Percentiles rank a stretch among this genome's conserved stretches.
Conservation (phyloP, 2,797 vertebrate species). For the Rhynchonycteris naso region DNA sequence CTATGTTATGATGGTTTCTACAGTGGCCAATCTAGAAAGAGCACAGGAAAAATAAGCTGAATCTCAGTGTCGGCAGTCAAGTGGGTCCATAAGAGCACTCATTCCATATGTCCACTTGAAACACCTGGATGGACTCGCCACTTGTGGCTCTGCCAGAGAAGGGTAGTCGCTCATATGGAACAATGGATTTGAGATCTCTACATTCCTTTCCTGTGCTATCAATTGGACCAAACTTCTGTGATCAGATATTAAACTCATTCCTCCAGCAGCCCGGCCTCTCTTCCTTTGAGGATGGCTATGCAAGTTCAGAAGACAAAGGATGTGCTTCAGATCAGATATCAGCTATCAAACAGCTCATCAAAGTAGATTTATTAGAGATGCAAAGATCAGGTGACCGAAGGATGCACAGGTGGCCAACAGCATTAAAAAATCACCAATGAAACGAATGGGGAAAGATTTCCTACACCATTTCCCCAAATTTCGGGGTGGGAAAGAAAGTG, state of each 20-base stretch:
- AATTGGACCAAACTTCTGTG: rapidly evolving
- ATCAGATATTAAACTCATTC: rapidly evolving
- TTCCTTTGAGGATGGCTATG: neutral
- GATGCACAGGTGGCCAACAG: rapidly evolving
- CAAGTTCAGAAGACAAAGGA: neutral
- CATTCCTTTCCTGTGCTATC: neutral
- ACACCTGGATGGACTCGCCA: neutral
- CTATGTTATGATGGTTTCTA: rapidly evolving
- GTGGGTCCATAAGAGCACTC: neutral
- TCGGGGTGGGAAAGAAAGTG: rapidly evolving
- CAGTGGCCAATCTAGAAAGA: neutral
- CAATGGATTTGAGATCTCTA: neutral
- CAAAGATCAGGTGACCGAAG: neutral
- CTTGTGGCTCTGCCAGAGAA: neutral
- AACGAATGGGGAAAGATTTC: neutral
- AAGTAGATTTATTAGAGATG: neutral
- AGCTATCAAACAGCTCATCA: neutral
- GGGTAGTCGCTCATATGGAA: rapidly evolving
- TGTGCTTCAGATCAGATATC: neutral
- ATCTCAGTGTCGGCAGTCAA: neutral
- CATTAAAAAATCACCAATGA: neutral
- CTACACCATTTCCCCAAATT: rapidly evolving
- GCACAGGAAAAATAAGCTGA: neutral
- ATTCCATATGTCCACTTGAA: rapidly evolving
- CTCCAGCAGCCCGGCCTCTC: neutral